Evolutionary conservation across 2,888 invertebrate species (phyloP).

Genomic region (Rhamnusium bicolor): DNA sequence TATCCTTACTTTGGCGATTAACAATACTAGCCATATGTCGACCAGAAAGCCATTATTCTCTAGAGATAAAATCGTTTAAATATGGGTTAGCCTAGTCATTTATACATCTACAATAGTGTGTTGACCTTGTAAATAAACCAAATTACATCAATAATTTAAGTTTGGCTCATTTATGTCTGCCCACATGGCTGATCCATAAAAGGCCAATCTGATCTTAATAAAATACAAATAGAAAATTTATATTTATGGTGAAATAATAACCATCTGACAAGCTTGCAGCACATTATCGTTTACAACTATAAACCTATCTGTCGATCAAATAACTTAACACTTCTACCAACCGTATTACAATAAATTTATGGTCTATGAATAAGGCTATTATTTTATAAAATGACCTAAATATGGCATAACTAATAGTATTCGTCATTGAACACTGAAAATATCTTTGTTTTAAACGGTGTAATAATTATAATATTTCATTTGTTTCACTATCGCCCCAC

Average conservation of each 20-base stretch:
- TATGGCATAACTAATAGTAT: conserved; percentile 32
- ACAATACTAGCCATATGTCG: neutral
- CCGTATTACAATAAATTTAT: conserved; percentile 12
- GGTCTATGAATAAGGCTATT: conserved; percentile 9
- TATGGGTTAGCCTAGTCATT: conserved; percentile 11
- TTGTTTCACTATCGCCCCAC: conserved; percentile 19
- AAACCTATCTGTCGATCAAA: conserved; percentile 34
- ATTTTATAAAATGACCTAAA: conserved; percentile 16
- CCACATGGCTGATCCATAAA: neutral
- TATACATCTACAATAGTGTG: neutral
- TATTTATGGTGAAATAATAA: conserved; percentile 37
- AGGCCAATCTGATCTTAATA: conserved; percentile 30
- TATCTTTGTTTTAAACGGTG: conserved; percentile 9
- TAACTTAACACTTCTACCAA: conserved; percentile 33
- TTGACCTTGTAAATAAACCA: conserved; percentile 17
- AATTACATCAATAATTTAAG: conserved; percentile 23
- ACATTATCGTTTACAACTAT: conserved; percentile 33
- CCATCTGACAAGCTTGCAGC: conserved; percentile 27
- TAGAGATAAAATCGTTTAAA: conserved; percentile 24
- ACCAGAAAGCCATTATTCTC: conserved; percentile 1
- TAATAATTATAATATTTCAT: conserved; percentile 13
- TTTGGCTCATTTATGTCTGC: conserved; percentile 25
- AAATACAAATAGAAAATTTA: conserved; percentile 27
- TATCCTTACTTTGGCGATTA: neutral
- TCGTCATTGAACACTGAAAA: conserved; percentile 23